Evolutionary conservation across 2,113 vertebrate species (phyloP).

Genomic region (Ochotona curzoniae): DNA sequence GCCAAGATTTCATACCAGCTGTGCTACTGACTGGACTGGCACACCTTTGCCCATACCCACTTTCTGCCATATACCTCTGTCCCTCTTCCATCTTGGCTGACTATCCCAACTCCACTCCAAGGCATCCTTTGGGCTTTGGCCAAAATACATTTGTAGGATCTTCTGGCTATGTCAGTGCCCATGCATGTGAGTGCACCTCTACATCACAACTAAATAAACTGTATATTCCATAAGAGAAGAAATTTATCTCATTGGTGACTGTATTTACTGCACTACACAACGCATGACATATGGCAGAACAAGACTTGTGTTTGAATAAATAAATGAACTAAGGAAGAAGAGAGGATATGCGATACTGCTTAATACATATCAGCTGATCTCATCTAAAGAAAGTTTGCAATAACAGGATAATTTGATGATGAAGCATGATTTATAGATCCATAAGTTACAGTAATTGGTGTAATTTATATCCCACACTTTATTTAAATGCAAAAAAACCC

Average conservation of each 20-base stretch:
- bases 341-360: neutral
- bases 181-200: neutral
- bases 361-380: neutral
- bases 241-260: neutral
- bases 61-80: neutral
- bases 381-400: neutral
- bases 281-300: neutral
- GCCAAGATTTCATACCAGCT: neutral
- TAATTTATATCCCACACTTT: conserved; percentile 37
- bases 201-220: neutral
- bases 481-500: neutral
- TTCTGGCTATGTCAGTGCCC: too few relatives aligned
- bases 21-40: too few relatives aligned
- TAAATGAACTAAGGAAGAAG: neutral
- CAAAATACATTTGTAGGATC: neutral
- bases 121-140: neutral
- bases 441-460: neutral
- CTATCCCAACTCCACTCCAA: too few relatives aligned
- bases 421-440: neutral
- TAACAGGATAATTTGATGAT: neutral
- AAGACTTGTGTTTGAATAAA: conserved; percentile 24
- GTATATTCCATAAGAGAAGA: neutral
- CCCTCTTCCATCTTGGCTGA: neutral
- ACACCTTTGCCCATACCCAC: too few relatives aligned
- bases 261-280: neutral